Evolutionary conservation across 2,888 invertebrate species (phyloP), one percentile per base, ranked within the genome.

Genomic region (Habroteleia sp.): DNA sequence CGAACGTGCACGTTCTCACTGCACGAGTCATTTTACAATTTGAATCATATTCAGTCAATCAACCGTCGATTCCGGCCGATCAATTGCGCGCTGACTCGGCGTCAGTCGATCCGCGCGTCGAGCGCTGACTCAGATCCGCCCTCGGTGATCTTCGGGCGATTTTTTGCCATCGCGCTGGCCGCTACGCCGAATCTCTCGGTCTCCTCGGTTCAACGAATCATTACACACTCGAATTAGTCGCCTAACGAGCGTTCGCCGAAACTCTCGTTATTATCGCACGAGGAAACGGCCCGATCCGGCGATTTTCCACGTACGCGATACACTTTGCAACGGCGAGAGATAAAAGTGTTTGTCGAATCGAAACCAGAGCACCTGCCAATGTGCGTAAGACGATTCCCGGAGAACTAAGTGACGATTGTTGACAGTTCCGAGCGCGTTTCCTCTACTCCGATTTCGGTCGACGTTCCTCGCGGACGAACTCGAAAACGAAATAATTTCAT

Each of bases 61-160:
- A n/a, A n/a, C n/a, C n/a, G n/a, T n/a, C n/a, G n/a, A n/a, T n/a
- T n/a, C n/a, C n/a, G n/a, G n/a, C n/a, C n/a, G n/a, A n/a, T n/a
- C n/a, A n/a, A n/a, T n/a, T n/a, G n/a, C n/a, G n/a, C 80, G 87
- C 87, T 88, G 87, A 88, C 83, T 87, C 83, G 83, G 80, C 84
- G 85, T 80, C 81, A 84, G 81, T 81, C 80, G 84, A 85, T 83
- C 82, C 56, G 8, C 77, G 58, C 62, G 60, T 63, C 42, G 62
- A 79, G 77, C 79, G 88, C 88, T 87, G 88, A 88, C 84, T 86
- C 87, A 86, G 88, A 86, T 87, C 87, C 87, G 85, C 85, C 84
- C 82, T 84, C 23, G 54, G 29, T 46, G 11, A 44, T 60, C 44
- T 56, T 58, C 56, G 41, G 11, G n/a, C 46, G 11, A 52, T 65